These are phyloP conservation scores for Gastrophysa polygoni DNA, from an alignment of 2,888 invertebrate genomes.

Conservation along the genomic window DNA sequence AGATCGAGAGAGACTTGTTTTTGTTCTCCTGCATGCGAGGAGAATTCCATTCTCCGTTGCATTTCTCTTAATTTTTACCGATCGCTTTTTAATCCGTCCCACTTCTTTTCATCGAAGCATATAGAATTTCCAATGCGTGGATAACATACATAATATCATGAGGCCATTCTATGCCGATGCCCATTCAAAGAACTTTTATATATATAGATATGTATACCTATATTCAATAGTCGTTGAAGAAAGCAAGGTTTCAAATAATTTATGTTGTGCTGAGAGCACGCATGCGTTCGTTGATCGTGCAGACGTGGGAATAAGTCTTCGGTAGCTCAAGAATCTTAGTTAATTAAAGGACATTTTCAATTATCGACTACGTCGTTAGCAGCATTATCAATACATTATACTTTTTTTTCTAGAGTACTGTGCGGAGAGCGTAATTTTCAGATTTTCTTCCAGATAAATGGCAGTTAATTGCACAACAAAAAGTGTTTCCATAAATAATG, in stretches of 20 bases:
- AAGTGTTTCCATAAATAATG: conserved; percentile 31
- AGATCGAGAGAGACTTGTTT: conserved; percentile 49
- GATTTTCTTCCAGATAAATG: conserved; percentile 37
- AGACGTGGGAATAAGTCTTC: conserved; percentile 39
- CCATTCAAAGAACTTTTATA: conserved; percentile 44
- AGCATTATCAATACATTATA: conserved; percentile 47
- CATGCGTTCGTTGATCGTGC: conserved; percentile 26
- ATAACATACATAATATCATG: conserved; percentile 42
- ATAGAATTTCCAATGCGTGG: conserved; percentile 21
- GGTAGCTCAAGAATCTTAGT: conserved; percentile 49
- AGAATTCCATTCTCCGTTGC: conserved; percentile 56
- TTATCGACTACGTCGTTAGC: conserved; percentile 47
- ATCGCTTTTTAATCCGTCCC: conserved; percentile 47
- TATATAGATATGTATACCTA: conserved; percentile 50
- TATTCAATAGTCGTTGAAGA: conserved; percentile 44
- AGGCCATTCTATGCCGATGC: conserved; percentile 41
- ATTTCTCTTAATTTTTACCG: conserved; percentile 56
- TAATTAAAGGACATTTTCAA: conserved; percentile 52
- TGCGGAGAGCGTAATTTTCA: conserved; percentile 34
- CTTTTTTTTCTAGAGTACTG: conserved; percentile 33
- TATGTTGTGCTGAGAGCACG: conserved; percentile 38
- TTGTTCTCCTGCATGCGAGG: conserved; percentile 52
- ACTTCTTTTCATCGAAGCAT: conserved; percentile 38
- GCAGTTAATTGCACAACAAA: conserved; percentile 34
- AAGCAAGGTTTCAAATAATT: conserved; percentile 43